Percentiles rank a stretch among this genome's conserved stretches.
Conservation (phyloP, 2,888 invertebrate species). For the Dryobotodes eremita region DNA sequence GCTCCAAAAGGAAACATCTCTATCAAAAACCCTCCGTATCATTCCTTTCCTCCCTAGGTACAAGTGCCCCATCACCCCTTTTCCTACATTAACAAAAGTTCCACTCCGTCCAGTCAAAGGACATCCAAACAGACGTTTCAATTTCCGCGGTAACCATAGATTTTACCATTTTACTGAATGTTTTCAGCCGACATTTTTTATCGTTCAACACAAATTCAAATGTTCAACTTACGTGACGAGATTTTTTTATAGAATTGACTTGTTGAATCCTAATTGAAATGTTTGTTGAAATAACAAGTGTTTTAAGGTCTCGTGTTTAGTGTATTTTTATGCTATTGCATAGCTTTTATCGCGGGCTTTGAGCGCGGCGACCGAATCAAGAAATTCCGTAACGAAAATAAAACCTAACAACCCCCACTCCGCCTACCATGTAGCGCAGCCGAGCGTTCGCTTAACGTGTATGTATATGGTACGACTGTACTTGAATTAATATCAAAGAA, state of each 20-base stretch:
- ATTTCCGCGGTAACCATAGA: slow-evolving; percentile 46
- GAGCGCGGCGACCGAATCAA: too few species aligned
- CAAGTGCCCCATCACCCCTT: neutral
- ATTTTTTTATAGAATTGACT: slow-evolving; percentile 41
- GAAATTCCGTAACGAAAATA: too few species aligned
- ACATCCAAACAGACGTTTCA: slow-evolving; percentile 38
- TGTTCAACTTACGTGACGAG: slow-evolving; percentile 40
- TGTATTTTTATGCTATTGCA: too few species aligned
- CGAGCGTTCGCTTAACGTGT: too few species aligned
- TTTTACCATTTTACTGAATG: slow-evolving; percentile 27
- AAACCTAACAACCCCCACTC: too few species aligned
- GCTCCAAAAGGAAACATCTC: neutral
- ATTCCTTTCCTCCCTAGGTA: neutral
- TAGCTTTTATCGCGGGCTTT: too few species aligned
- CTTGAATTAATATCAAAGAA: too few species aligned
- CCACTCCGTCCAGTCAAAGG: neutral
- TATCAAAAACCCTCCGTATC: neutral
- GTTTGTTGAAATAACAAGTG: neutral
- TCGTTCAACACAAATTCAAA: slow-evolving; percentile 24
- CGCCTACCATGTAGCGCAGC: too few species aligned
- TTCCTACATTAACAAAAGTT: neutral
- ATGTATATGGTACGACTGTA: too few species aligned
- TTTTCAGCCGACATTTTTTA: slow-evolving; percentile 44
- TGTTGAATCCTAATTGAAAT: slow-evolving; percentile 45
- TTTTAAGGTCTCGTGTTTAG: neutral